Conservation (phyloP, 2,888 invertebrate species). For the Pimpla rufipes region DNA sequence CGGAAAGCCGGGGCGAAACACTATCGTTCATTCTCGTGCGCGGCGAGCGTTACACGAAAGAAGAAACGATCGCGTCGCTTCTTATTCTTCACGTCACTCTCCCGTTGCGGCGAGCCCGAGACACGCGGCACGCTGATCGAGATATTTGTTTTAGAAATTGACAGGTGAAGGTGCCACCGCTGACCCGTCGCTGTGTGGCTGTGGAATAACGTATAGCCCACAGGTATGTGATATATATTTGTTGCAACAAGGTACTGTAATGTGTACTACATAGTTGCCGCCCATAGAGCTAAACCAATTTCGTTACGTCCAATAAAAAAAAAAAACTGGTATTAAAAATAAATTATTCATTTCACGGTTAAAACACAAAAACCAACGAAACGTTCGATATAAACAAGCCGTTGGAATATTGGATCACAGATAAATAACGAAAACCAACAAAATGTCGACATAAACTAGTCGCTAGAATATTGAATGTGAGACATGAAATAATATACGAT, state of each 20-base stretch:
- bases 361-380: neutral
- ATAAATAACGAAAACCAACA: too few species aligned
- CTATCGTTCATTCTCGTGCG: slow-evolving; percentile 5
- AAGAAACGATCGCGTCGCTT: slow-evolving; percentile 11
- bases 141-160: slow-evolving; percentile 69
- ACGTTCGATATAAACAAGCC: neutral
- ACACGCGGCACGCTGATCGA: slow-evolving; percentile 52
- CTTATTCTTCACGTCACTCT: slow-evolving; percentile 39
- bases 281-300: slow-evolving; percentile 44
- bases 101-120: slow-evolving; percentile 40
- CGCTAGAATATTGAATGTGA: neutral
- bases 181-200: slow-evolving; percentile 31
- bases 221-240: slow-evolving; percentile 16
- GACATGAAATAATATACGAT: neutral
- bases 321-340: neutral
- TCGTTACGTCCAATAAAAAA: neutral
- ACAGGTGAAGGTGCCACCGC: slow-evolving; percentile 61
- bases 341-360: slow-evolving; percentile 10
- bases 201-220: slow-evolving; percentile 9
- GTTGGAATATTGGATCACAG: neutral
- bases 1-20: slow-evolving; percentile 7
- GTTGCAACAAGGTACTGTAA: slow-evolving; percentile 2
- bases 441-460: neutral
- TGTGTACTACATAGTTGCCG: slow-evolving; percentile 21
- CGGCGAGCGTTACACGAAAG: neutral